Evolutionary conservation across 1,140 invertebrate species (phyloP).

Genomic region (Rhizoglyphus robini): DNA sequence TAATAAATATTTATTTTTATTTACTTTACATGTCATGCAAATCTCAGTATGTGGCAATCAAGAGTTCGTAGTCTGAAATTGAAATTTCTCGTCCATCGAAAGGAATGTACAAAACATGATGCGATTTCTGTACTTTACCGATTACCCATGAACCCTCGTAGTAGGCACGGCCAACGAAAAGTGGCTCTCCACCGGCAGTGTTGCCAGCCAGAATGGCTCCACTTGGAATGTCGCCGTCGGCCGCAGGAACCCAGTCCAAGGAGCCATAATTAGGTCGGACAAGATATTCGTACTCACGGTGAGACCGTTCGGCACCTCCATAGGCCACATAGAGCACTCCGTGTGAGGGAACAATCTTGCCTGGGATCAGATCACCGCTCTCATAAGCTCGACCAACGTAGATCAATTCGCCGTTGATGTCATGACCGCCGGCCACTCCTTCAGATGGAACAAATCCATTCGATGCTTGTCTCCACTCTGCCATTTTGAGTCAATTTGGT

Average conservation of each 20-base stretch:
- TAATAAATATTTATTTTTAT: too few relatives aligned
- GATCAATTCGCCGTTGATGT: conserved; percentile 44
- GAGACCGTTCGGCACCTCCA: conserved; percentile 43
- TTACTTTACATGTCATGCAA: too few relatives aligned
- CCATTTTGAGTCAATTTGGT: too few relatives aligned
- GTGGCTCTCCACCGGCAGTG: conserved; percentile 23
- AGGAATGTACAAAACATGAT: conserved; percentile 26
- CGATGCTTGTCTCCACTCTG: conserved; percentile 44
- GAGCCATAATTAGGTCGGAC: conserved; percentile 21
- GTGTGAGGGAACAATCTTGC: conserved; percentile 54
- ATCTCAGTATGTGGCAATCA: too few relatives aligned
- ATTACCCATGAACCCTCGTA: conserved; percentile 30
- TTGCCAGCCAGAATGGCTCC: conserved; percentile 32
- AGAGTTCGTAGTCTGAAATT: conserved; percentile 7
- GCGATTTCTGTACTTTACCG: conserved; percentile 29
- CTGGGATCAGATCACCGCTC: conserved; percentile 41
- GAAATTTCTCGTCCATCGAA: conserved; percentile 27
- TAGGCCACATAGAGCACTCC: conserved; percentile 55
- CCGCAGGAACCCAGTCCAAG: conserved; percentile 47
- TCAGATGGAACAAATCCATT: conserved; percentile 51
- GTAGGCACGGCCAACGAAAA: conserved; percentile 26
- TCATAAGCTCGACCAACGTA: conserved; percentile 45
- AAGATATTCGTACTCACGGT: conserved; percentile 36
- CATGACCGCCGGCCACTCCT: conserved; percentile 54
- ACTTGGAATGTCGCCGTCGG: conserved; percentile 50